Percentiles rank a stretch among this genome's conserved stretches.
These are phyloP conservation scores for Ptychodera flava DNA, from an alignment of 35 echinoderm and acorn worm genomes.

Conservation along the genomic window DNA sequence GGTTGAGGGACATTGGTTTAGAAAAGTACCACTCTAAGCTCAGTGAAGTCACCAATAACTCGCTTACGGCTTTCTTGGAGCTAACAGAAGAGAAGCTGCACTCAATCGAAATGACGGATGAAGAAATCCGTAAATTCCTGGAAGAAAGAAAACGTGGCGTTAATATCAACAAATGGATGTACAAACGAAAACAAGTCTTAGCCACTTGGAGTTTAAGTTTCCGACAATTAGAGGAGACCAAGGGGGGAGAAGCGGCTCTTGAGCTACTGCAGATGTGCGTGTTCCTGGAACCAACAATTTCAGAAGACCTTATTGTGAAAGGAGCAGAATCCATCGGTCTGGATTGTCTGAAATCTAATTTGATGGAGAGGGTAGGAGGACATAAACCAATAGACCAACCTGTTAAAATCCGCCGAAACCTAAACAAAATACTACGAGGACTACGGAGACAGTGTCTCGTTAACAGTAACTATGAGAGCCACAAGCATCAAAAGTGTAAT, in stretches of 20 bases:
- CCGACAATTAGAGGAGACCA: not conserved
- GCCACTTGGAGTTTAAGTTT: not conserved
- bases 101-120: not conserved
- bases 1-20: not conserved
- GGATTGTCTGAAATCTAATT: not conserved
- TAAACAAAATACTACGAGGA: not conserved
- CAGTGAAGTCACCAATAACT: not conserved
- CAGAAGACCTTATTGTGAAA: not conserved
- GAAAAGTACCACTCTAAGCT: not conserved
- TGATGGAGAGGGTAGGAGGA: not conserved
- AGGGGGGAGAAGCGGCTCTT: not conserved
- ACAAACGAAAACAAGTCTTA: not conserved
- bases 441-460: not conserved
- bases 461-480: not conserved
- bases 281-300: not conserved
- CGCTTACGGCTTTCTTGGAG: not conserved
- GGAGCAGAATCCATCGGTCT: not conserved
- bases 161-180: not conserved
- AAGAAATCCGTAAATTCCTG: not conserved
- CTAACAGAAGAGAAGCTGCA: not conserved
- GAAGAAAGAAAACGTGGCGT: not conserved
- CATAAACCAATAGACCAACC: not conserved
- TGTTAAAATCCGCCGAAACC: not conserved
- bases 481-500: not conserved
- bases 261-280: not conserved